Evolutionary conservation across 1,140 invertebrate genomes (phyloP).

Genomic region (Drosophila novamexicana): DNA sequence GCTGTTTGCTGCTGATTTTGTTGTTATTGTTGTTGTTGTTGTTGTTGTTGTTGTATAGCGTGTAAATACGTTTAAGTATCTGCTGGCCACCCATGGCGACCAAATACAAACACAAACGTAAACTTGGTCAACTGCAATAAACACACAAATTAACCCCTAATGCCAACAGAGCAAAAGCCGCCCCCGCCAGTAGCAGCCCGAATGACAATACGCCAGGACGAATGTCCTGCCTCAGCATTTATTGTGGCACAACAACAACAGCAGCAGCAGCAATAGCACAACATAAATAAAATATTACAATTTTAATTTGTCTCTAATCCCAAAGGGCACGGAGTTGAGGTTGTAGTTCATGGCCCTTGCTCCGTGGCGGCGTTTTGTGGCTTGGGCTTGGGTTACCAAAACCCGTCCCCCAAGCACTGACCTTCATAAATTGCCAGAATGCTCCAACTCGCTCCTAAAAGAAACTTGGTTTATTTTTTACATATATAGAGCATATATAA

Average conservation of each 20-base stretch:
- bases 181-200: conserved; percentile 25
- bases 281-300: conserved; percentile 83
- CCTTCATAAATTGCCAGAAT: conserved; percentile 66
- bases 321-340: conserved; percentile 57
- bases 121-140: conserved; percentile 82
- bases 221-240: conserved; percentile 52
- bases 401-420: neutral
- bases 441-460: conserved; percentile 8
- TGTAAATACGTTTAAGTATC: conserved; percentile 81
- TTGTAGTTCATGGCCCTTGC: conserved; percentile 44
- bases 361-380: conserved; percentile 34
- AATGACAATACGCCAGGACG: conserved; percentile 67
- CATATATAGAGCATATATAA: conserved; percentile 26
- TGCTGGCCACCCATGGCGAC: conserved; percentile 46
- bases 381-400: conserved; percentile 7
- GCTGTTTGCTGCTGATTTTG: conserved; percentile 12
- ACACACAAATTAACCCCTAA: conserved; percentile 83
- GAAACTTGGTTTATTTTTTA: conserved; percentile 30
- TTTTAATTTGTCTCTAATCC: conserved; percentile 82
- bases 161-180: conserved; percentile 57
- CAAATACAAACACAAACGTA: conserved; percentile 44
- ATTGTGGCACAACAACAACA: conserved; percentile 33
- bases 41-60: conserved; percentile 58
- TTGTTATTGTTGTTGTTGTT: conserved; percentile 19
- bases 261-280: conserved; percentile 34